Percentiles rank a stretch among this genome's conserved stretches.
phyloP scores from a whole-genome alignment of 2,113 vertebrate species.

The Illadopsis cleaveri region DNA sequence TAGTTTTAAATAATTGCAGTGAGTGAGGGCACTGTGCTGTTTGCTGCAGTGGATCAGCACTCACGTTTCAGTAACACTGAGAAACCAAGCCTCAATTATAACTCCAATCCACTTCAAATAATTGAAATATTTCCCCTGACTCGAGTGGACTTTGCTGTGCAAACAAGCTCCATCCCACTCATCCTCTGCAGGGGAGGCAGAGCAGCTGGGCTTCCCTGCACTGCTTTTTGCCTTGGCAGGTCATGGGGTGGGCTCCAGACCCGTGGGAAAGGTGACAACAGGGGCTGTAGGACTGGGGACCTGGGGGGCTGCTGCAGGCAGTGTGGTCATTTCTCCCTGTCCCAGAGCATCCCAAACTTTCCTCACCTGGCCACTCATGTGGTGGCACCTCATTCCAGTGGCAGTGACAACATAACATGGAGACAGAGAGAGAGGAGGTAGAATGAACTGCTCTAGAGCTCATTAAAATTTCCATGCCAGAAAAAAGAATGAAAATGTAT shows the following conservation, averaged over 20 bases:
- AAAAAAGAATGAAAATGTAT: not conserved
- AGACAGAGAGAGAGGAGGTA: not conserved
- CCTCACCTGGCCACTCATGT: not conserved
- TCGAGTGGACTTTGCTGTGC: slow-evolving; percentile 1
- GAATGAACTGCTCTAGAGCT: not conserved
- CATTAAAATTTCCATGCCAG: not conserved
- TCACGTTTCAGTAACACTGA: not conserved
- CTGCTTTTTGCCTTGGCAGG: not conserved
- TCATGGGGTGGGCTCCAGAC: not conserved
- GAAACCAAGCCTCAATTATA: not conserved
- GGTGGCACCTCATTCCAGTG: not conserved
- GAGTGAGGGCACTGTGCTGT: not conserved
- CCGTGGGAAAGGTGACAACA: not conserved
- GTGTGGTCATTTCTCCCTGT: not conserved
- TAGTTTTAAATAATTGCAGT: not conserved
- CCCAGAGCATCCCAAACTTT: not conserved
- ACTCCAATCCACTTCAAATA: slow-evolving; percentile 11
- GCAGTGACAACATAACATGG: not conserved
- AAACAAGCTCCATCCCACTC: not conserved
- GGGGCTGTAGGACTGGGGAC: not conserved
- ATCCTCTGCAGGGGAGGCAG: not conserved
- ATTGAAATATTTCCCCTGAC: not conserved
- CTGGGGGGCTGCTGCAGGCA: not conserved
- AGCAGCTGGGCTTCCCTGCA: not conserved
- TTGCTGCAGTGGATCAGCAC: not conserved